Conservation (phyloP, 1,140 invertebrate genomes). For the Drosophila pectinifera region DNA sequence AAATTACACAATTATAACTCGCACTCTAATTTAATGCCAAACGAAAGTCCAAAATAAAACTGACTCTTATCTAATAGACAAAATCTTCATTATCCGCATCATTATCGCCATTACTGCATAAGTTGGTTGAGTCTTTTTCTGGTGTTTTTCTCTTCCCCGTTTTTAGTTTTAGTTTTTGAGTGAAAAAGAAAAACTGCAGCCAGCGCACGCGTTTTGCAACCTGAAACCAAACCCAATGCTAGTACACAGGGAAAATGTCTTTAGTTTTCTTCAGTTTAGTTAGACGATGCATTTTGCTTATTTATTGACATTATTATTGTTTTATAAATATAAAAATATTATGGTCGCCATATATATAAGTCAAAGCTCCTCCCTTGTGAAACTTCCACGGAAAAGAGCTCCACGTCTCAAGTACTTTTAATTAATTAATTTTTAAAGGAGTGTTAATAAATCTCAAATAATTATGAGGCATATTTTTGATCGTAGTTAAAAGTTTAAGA, state of each 20-base stretch:
- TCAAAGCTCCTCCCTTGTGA: no score
- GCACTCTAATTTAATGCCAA: conserved; percentile 7
- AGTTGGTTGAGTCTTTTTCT: conserved; percentile 28
- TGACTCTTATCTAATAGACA: conserved; percentile 49
- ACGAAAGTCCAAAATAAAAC: conserved; percentile 27
- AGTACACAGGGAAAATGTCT: conserved; percentile 1
- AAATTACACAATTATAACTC: conserved; percentile 10
- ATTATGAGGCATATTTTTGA: no score
- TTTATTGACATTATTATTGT: no score
- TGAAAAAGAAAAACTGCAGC: conserved; percentile 31
- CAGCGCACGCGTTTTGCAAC: conserved; percentile 53
- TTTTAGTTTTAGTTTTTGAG: conserved; percentile 22
- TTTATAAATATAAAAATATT: no score
- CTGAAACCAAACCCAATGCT: conserved; percentile 53
- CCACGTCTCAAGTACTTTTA: no score
- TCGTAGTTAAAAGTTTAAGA: no score
- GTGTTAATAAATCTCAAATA: no score
- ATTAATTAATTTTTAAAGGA: no score
- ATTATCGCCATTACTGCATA: conserved; percentile 37
- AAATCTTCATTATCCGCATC: conserved; percentile 34
- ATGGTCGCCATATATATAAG: no score
- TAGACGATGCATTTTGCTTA: no score
- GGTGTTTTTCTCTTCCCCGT: conserved; percentile 11
- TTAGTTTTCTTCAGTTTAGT: no score
- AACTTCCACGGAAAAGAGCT: no score